Conservation (phyloP, 1,140 invertebrate species). For the Microplitis mediator region DNA sequence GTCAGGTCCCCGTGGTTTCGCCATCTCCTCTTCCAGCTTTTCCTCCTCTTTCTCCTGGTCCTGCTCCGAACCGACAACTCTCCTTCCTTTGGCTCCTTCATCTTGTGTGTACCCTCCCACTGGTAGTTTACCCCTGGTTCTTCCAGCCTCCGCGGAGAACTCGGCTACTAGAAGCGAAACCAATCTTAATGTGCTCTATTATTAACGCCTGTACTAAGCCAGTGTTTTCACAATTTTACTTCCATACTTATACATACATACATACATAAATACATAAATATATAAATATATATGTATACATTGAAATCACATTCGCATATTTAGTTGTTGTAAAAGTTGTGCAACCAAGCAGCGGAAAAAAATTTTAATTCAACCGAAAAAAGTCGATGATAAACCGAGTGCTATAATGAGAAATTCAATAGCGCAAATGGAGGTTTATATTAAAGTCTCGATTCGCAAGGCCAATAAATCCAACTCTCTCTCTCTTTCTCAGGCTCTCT, state of each 20-base stretch:
- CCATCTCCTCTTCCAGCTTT: background rate
- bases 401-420: conserved; percentile 10
- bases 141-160: conserved; percentile 10
- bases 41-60: background rate
- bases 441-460: background rate
- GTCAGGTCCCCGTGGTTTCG: conserved; percentile 46
- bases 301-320: too few species aligned
- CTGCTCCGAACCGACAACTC: background rate
- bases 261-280: background rate
- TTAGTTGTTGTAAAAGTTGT: too few species aligned
- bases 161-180: conserved; percentile 37
- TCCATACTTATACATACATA: background rate
- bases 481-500: background rate
- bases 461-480: background rate
- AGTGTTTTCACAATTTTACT: background rate
- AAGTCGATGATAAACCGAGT: too few species aligned
- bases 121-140: conserved; percentile 4
- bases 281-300: background rate
- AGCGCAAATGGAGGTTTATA: background rate
- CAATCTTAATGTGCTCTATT: conserved; percentile 56
- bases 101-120: background rate
- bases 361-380: too few species aligned
- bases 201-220: conserved; percentile 48
- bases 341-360: too few species aligned
- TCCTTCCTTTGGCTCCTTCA: conserved; percentile 5